phyloP scores from a whole-genome alignment of 2,797 vertebrate genomes.

The Avahi laniger region DNA sequence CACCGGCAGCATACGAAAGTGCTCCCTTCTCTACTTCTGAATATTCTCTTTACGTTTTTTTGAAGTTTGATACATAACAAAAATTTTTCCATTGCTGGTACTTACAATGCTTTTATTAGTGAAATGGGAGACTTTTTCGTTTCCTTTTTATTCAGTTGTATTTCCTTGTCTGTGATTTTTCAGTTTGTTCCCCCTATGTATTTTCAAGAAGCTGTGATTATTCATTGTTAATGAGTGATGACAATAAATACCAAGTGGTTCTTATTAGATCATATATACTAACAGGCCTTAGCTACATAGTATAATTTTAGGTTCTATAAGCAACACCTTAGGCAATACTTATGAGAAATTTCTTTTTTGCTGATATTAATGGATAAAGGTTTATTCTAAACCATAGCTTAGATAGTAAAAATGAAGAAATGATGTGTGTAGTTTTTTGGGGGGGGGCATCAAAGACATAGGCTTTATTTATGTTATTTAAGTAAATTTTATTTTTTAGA shows the following conservation, averaged over 20 bases:
- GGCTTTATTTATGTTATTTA: neutral
- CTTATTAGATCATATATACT: neutral
- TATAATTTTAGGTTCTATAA: neutral
- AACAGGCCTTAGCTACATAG: neutral
- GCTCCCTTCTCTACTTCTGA: neutral
- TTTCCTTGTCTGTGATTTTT: neutral
- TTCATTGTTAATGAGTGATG: neutral
- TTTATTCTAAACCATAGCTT: neutral
- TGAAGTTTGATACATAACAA: neutral
- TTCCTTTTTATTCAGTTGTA: neutral
- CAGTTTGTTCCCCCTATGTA: neutral
- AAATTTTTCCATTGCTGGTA: neutral
- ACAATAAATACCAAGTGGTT: neutral
- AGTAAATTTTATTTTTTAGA: constrained; percentile 3
- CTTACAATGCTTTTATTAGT: neutral
- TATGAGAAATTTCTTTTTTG: neutral
- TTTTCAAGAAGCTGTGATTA: constrained; percentile 1
- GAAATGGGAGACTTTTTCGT: neutral
- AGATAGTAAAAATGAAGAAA: neutral
- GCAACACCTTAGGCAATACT: neutral
- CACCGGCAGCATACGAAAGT: neutral
- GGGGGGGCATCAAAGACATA: neutral
- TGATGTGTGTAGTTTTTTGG: neutral
- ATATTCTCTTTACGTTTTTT: neutral
- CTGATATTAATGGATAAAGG: neutral